Evolutionary conservation across 2,113 vertebrate species (phyloP).

Genomic region (Oceanites oceanicus): DNA sequence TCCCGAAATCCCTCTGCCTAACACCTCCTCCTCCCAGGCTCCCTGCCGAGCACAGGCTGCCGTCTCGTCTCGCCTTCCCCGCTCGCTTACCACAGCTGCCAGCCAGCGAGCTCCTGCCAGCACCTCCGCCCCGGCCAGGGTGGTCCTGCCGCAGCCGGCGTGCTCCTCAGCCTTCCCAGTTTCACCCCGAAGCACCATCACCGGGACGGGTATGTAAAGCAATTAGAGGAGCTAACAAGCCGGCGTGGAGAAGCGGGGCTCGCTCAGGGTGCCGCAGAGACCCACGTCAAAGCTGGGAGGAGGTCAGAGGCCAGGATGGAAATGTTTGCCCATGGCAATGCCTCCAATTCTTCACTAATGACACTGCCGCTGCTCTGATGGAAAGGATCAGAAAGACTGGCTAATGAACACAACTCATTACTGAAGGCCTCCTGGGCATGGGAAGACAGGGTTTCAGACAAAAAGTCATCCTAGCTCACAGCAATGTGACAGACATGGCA

Average conservation of each 20-base stretch:
- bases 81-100: not conserved
- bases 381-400: constrained; percentile 63
- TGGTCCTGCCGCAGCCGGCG: not conserved
- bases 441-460: constrained; percentile 30
- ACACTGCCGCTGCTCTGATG: not conserved
- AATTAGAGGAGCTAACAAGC: not conserved
- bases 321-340: not conserved
- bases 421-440: constrained; percentile 16
- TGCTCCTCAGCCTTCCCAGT: not conserved
- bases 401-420: constrained; percentile 67
- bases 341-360: constrained; percentile 35
- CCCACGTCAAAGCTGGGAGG: not conserved
- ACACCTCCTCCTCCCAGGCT: not conserved
- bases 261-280: not conserved
- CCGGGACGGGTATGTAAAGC: not conserved
- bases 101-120: fast-evolving
- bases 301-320: constrained; percentile 15
- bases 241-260: fast-evolving
- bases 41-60: not conserved
- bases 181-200: not conserved
- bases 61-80: fast-evolving
- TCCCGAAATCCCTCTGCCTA: not conserved
- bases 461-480: constrained; percentile 36
- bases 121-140: fast-evolving
- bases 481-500: constrained; percentile 20